Evolutionary conservation across 2,888 invertebrate species (phyloP).

Genomic region (Drosophila multiciliata): DNA sequence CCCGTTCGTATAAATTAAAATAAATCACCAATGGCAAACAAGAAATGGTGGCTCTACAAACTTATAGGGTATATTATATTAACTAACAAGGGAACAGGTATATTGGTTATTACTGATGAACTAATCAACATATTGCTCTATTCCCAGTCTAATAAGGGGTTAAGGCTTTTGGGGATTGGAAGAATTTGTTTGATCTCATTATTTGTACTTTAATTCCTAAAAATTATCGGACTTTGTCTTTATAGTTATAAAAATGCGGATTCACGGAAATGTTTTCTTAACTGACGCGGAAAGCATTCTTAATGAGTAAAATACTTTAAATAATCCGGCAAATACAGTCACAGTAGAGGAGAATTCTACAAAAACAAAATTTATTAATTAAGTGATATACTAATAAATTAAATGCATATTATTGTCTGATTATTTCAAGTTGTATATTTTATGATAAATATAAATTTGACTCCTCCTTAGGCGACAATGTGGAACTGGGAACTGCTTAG

Average conservation of each 20-base stretch:
- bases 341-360: neutral
- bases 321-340: neutral
- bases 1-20: constrained; percentile 55
- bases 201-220: neutral
- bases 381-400: neutral
- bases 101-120: neutral
- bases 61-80: neutral
- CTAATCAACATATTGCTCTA: neutral
- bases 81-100: no score
- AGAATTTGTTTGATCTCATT: neutral
- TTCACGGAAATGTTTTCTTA: neutral
- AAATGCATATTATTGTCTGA: neutral
- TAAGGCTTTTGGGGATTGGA: neutral
- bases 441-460: no score
- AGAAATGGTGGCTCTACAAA: neutral
- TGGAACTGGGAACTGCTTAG: neutral
- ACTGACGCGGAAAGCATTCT: neutral
- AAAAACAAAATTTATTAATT: neutral
- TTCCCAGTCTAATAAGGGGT: neutral
- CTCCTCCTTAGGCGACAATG: neutral
- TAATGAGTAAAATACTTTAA: neutral
- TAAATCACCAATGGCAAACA: constrained; percentile 46
- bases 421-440: neutral
- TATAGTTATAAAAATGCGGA: neutral
- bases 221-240: neutral